Base-by-base conservation (phyloP, 1,140 invertebrate genomes). In the Aphelinus atriplicis region DNA sequence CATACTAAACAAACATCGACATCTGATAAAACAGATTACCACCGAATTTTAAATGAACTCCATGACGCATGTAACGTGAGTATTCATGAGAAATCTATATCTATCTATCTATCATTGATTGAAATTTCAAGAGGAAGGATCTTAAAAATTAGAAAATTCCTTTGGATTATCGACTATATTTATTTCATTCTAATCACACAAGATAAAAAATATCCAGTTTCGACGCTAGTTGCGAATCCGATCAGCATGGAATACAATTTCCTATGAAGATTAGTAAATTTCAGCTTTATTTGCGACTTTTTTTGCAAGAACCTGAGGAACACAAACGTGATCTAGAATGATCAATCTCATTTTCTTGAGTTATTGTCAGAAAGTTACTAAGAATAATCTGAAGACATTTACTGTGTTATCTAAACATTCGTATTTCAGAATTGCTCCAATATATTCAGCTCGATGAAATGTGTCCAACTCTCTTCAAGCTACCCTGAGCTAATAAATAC, bases 401-500 rank as follows among this genome's bases (percentile, higher is more conserved):
- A 26, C 26, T 26, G 26, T 70, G 48, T 3, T 57, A 43, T 60
- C 5, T 55, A 4, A 2, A 10, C 7, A 58, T 73, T 70, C 1
- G 58, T 43, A 57, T 80, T 79, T 72, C 45, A 82, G 80, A 79
- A 78, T 57, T 80, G 79, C 56, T 75, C 73, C 45, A 71, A 79
- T 2, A 76, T 65, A 42, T 61, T 47, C 43, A 77, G 73, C 66
- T 81, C 80, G 6, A 63, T 80, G 47, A 77, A 71, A 75, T 83
- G 82, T 45, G 78, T 81, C 47, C 58, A 79, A 56, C 60, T 82
- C 63, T 7, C 71, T 57, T 69, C 70, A 57, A 65, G 77, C 56
- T 81, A 75, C 67, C 82, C 82, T 5, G 58, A 81, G 63, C 65
- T 83, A 63, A 55, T 83, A 48, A 83, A 83, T 65, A 65, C 78